Conservation (phyloP, 1,140 invertebrate genomes). For the Apolygus lucorum region DNA sequence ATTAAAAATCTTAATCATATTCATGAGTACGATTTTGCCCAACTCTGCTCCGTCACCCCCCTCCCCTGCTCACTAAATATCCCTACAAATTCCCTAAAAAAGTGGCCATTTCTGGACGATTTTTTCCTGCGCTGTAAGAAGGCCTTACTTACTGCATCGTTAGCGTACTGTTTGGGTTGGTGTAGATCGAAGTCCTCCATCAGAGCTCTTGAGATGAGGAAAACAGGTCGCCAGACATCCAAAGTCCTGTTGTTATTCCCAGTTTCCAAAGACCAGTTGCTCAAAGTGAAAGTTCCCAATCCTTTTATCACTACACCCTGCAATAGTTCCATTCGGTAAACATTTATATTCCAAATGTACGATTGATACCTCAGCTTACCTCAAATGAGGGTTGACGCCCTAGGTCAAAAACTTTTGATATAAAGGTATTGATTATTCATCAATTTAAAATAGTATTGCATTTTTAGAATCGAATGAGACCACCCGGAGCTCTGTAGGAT, state of each 20-base stretch:
- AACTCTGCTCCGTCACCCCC: too few relatives aligned
- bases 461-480: too few relatives aligned
- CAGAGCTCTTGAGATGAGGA: slow-evolving; percentile 7
- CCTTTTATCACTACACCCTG: slow-evolving; percentile 15
- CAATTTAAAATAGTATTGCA: too few relatives aligned
- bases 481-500: too few relatives aligned
- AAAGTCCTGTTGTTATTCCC: slow-evolving; percentile 13
- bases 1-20: too few relatives aligned
- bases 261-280: slow-evolving; percentile 20
- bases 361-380: too few relatives aligned
- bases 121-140: neutral
- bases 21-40: too few relatives aligned
- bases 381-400: neutral
- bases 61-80: neutral
- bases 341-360: neutral
- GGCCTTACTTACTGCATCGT: neutral
- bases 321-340: neutral
- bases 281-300: slow-evolving; percentile 22
- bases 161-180: neutral
- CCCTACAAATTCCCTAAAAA: neutral
- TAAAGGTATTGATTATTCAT: too few relatives aligned
- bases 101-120: neutral
- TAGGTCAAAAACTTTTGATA: neutral
- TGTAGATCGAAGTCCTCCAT: slow-evolving; percentile 9
- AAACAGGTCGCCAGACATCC: slow-evolving; percentile 10